Base-by-base conservation (phyloP, 1,140 invertebrate species). In the Nasonia giraulti region DNA sequence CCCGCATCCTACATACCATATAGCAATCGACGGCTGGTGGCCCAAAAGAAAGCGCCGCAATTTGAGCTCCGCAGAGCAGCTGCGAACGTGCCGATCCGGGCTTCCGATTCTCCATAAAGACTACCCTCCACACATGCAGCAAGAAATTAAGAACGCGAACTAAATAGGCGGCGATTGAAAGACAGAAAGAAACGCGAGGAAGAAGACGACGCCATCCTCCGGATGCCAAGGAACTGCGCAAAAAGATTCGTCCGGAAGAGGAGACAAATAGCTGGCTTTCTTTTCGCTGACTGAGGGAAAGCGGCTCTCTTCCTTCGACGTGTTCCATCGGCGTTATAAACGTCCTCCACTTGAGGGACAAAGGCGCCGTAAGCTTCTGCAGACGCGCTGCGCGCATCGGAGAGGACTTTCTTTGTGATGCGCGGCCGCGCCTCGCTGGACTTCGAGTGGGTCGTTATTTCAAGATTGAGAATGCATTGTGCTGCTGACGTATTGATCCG, bases 291-390 rank as follows among this genome's bases (percentile, higher is more conserved):
- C 78, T 20, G 55, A 82, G 74, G 33, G 79, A 85, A 37, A 86
- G 47, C 50, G 37, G 71, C 71, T 50, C 69, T 71, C 73, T 86
- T 86, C 83, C 74, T 31, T 71, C 47, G 83, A 85, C 55, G 50
- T 71, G 76, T 74, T 76, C 71, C 68, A 44, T 75, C 81, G 83
- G 76, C 33, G 50, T 78, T 84, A 86, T 71, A 76, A 83, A 85
- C 81, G 69, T 78, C 80, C 73, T 86, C 84, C 83, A 83, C 33
- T 79, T 62, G 79, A 77, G 80, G 83, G 73, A 86, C 27, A 37
- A 66, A 68, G 73, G 47, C 37, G 40, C n/a, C 69, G 80, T 74
- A 14, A 71, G 68, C 68, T 23, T 23, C 31, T 23, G 23, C 68
- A 33, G 50, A 12, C 11, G 0, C 17, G 20, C 20, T 4, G 68